phyloP scores from a whole-genome alignment of 2,113 vertebrate species.

The Chamaea fasciata region DNA sequence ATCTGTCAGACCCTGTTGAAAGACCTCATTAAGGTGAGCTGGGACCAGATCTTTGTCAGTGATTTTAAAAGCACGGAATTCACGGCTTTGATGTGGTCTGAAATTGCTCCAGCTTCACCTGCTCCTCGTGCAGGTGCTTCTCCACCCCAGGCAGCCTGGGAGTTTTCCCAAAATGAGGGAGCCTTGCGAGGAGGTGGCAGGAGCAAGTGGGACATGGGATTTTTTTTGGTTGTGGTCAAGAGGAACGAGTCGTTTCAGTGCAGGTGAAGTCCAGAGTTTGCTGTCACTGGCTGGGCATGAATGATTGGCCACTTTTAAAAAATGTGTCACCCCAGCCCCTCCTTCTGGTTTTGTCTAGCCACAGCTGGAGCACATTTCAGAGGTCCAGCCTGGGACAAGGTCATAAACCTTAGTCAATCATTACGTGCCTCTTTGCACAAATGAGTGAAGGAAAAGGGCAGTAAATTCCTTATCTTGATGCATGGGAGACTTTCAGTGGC shows the following conservation, averaged over 20 bases:
- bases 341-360: neutral
- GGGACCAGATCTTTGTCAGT: neutral
- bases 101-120: neutral
- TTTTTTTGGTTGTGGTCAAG: neutral
- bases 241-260: accelerated
- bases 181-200: accelerated
- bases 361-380: neutral
- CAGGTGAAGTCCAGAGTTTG: neutral
- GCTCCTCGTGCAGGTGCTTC: neutral
- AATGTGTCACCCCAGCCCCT: neutral
- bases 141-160: neutral
- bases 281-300: neutral
- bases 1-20: slow-evolving; percentile 84
- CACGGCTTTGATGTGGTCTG: accelerated
- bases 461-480: neutral
- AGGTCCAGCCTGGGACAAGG: neutral
- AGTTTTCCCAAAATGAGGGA: neutral
- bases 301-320: neutral
- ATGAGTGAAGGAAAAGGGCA: neutral
- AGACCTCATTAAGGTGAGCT: slow-evolving; percentile 85
- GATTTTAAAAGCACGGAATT: neutral
- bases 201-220: neutral
- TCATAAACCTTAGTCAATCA: neutral
- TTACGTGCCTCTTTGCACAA: neutral
- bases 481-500: neutral